Percentiles rank a stretch among this genome's conserved stretches.
Conservation (phyloP, 92 coral and sea anemone genomes). For the Paramuricea clavata region DNA sequence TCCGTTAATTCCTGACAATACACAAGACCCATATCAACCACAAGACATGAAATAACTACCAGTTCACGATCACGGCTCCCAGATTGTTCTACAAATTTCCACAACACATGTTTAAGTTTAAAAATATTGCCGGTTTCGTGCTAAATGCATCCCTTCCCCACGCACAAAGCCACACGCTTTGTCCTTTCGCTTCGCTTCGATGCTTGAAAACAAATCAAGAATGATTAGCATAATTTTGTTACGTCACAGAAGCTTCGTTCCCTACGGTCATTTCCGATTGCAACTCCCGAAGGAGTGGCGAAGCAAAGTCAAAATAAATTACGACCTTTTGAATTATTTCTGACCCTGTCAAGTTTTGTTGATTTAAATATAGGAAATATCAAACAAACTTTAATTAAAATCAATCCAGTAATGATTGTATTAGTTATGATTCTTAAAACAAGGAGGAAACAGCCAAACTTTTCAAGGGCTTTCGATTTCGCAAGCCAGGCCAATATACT, state of each 20-base stretch:
- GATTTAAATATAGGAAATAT: background rate
- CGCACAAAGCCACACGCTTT: conserved; percentile 34
- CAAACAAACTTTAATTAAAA: background rate
- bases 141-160: background rate
- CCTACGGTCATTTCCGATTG: background rate
- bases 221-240: conserved; percentile 47
- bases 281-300: conserved; percentile 15
- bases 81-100: conserved; percentile 7
- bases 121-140: background rate
- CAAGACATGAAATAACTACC: background rate
- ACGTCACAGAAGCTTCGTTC: conserved; percentile 20
- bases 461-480: background rate
- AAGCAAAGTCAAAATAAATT: background rate
- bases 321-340: background rate
- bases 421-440: background rate
- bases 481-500: background rate
- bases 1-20: conserved; percentile 11
- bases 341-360: background rate
- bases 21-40: conserved; percentile 4
- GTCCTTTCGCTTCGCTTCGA: conserved; percentile 20
- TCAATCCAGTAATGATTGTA: background rate
- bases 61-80: background rate
- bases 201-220: conserved; percentile 24
- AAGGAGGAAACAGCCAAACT: background rate
- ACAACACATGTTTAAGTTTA: background rate